A percentile compares a stretch with the other conserved stretches of the same genome.
These are phyloP conservation scores for Macquaria australasica DNA, from an alignment of 2,113 vertebrate genomes.

Conservation along the genomic window DNA sequence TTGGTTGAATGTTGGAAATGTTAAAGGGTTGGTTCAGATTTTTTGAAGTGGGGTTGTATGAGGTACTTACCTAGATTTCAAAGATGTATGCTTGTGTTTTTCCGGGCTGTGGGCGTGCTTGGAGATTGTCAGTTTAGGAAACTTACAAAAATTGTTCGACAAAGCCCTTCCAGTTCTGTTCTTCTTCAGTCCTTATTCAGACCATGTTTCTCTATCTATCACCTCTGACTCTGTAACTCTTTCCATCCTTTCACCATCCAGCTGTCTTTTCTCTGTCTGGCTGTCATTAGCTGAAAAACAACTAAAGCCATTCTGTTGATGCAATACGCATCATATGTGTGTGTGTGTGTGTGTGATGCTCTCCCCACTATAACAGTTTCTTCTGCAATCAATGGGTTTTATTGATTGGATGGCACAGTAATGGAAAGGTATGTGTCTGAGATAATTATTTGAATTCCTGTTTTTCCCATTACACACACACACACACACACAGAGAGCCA, in stretches of 20 bases:
- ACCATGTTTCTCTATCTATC: not conserved
- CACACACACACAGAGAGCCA: not conserved
- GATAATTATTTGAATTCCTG: not conserved
- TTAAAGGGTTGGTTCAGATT: too few relatives aligned
- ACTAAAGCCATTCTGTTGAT: conserved; percentile 10
- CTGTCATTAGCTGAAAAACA: not conserved
- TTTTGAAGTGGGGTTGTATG: too few relatives aligned
- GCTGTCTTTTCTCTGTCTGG: not conserved
- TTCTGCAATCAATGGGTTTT: conserved; percentile 25
- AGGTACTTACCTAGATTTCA: too few relatives aligned
- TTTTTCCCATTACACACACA: not conserved
- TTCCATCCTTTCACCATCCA: not conserved
- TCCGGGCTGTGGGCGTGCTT: too few relatives aligned
- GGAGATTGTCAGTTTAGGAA: too few relatives aligned
- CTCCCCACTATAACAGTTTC: not conserved
- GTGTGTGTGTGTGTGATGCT: not conserved
- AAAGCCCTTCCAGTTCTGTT: too few relatives aligned
- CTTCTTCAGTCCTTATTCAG: not conserved
- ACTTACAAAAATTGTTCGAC: too few relatives aligned
- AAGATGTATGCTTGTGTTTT: too few relatives aligned
- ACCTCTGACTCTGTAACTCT: not conserved
- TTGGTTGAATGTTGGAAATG: too few relatives aligned
- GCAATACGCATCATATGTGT: not conserved
- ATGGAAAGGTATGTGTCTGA: conserved; percentile 26
- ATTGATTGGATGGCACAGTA: conserved; percentile 41